Evolutionary conservation across 2,113 vertebrate species (phyloP).

Genomic region (Myotis brandtii): DNA sequence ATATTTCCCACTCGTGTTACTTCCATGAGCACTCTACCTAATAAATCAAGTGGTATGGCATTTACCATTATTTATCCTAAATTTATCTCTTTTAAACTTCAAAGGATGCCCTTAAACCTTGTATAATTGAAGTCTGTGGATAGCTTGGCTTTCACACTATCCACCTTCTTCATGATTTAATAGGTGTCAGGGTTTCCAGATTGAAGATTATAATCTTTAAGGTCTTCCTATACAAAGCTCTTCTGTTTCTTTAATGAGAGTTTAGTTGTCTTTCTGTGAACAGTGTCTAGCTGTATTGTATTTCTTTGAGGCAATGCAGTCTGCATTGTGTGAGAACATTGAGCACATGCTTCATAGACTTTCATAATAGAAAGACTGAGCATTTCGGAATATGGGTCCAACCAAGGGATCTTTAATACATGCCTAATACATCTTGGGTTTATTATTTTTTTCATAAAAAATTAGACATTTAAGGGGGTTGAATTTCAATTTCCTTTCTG

Average conservation of each 20-base stretch:
- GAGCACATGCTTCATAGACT: neutral
- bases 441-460: neutral
- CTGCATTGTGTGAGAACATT: neutral
- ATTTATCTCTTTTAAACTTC: slow-evolving; percentile 78
- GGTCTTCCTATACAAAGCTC: slow-evolving; percentile 28
- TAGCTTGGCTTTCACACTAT: slow-evolving; percentile 12
- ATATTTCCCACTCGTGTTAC: slow-evolving; percentile 61
- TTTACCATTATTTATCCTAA: slow-evolving; percentile 69
- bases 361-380: neutral
- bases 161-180: slow-evolving; percentile 73
- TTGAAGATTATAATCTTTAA: slow-evolving; percentile 72
- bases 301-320: slow-evolving; percentile 21
- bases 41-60: slow-evolving; percentile 75
- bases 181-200: slow-evolving; percentile 68
- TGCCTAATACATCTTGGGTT: neutral
- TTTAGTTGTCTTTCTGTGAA: slow-evolving; percentile 51
- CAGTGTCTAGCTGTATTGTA: neutral
- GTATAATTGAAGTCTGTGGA: slow-evolving; percentile 71
- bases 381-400: neutral
- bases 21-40: slow-evolving; percentile 60
- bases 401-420: neutral
- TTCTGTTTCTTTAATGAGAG: slow-evolving; percentile 24
- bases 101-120: slow-evolving; percentile 62
- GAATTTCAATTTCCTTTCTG: neutral
- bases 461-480: neutral